Conservation (phyloP, 1,140 invertebrate species). For the Cyclargus thomasi region DNA sequence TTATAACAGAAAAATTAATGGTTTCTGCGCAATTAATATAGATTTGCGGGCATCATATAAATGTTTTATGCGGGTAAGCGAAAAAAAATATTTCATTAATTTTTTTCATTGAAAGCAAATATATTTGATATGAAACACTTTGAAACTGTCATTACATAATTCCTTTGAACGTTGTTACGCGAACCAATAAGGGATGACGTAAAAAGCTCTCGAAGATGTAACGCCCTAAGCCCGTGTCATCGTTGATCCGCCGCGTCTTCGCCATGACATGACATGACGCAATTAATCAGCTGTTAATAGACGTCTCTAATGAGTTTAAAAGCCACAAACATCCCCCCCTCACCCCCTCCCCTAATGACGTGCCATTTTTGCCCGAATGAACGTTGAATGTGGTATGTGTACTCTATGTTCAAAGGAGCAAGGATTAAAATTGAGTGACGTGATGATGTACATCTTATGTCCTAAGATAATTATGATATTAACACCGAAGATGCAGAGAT, state of each 20-base stretch:
- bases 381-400: neutral
- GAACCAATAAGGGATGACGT: neutral
- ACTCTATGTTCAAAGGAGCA: neutral
- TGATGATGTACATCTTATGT: too few relatives aligned
- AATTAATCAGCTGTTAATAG: constrained; percentile 3
- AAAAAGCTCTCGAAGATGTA: neutral
- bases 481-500: too few relatives aligned
- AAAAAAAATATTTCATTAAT: too few relatives aligned
- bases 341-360: neutral
- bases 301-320: neutral
- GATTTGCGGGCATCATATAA: too few relatives aligned
- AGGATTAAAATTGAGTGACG: neutral
- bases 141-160: neutral
- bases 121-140: too few relatives aligned
- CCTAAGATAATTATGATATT: too few relatives aligned
- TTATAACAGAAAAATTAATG: too few relatives aligned
- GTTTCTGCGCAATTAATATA: too few relatives aligned
- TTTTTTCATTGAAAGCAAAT: too few relatives aligned
- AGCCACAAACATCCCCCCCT: neutral
- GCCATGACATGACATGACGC: neutral
- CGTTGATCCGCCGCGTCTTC: neutral
- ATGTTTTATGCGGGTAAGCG: too few relatives aligned
- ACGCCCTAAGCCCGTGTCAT: neutral
- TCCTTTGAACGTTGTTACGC: neutral
- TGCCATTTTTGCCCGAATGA: neutral